Conservation (phyloP, 2,888 invertebrate species). For the Myathropa florea region DNA sequence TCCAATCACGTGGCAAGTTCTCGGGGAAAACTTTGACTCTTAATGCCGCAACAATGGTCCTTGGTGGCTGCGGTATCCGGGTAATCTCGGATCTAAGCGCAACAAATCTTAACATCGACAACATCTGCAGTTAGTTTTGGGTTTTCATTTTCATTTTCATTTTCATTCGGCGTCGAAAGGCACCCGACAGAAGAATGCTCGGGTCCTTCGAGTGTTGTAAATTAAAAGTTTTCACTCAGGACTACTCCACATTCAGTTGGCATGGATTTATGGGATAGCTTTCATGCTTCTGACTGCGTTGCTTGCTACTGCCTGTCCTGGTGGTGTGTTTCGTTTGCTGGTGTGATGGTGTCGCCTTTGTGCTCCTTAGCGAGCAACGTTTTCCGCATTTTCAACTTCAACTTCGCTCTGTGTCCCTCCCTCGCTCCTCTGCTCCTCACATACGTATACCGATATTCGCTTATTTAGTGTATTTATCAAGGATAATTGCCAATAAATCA, state of each 20-base stretch:
- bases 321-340: not conserved
- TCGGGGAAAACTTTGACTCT: constrained; percentile 30
- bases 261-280: constrained; percentile 61
- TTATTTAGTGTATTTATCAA: constrained; percentile 73
- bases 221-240: constrained; percentile 71
- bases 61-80: constrained; percentile 3
- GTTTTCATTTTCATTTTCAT: constrained; percentile 10
- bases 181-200: not conserved
- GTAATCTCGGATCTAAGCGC: constrained; percentile 31
- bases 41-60: constrained; percentile 6
- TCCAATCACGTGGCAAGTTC: constrained; percentile 50
- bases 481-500: constrained; percentile 75
- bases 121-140: constrained; percentile 44
- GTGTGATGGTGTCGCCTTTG: constrained; percentile 25
- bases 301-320: not conserved
- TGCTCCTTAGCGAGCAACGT: constrained; percentile 43
- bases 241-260: constrained; percentile 37
- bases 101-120: constrained; percentile 48
- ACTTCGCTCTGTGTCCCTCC: not conserved
- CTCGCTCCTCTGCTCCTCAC: not conserved
- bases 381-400: constrained; percentile 58
- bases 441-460: constrained; percentile 14
- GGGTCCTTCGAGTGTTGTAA: constrained; percentile 67
- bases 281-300: not conserved
- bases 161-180: not conserved